Evolutionary conservation across 1,140 invertebrate species (phyloP), one percentile per base, ranked within the genome.

Genomic region (Akabosia matsudoensis): DNA sequence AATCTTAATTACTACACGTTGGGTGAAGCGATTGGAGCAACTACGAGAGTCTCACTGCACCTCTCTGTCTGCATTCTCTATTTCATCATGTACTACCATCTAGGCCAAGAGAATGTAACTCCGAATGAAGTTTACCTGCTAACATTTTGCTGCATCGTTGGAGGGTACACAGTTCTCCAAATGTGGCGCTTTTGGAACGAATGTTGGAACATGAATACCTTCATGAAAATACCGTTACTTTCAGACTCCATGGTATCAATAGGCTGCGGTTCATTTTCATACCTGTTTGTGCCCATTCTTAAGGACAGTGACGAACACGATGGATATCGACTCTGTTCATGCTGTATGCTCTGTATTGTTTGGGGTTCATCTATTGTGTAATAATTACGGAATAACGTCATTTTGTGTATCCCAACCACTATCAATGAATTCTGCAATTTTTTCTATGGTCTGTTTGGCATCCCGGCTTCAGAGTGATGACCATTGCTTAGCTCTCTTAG

Each of bases 301-400:
- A 94, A n/a, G 97, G 84, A 97, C 94, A 0, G 86, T 98, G 34
- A 98, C 97, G 0, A 93, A 97, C 84, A 96, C 95, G 0, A 92
- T 98, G 0, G 97, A 95, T 82, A 98, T 96, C 0, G 96, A 99
- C 84, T 97, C 96, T 1, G 97, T 98, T 83, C 97, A 97, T 83
- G 92, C 93, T 0, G 95, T 92, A 87, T 90, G 94, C 26, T 90
- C 92, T 67, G 88, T 95, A 45, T 95, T 97, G 90, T 90, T 98
- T 84, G 80, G 95, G 0, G 85, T 93, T 4, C 95, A 98, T 87
- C 86, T 99, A 37, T 87, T 95, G 75, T 97, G 97, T 83, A 93
- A 93, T 83, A 93, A 98, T 84, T 99, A 98, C 84, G 93, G 93
- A 18, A 88, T 93, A 0, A 88, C 91, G 51, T 92, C 91, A 45